Conservation (phyloP, 2,888 invertebrate species). For the Limnephilus marmoratus region DNA sequence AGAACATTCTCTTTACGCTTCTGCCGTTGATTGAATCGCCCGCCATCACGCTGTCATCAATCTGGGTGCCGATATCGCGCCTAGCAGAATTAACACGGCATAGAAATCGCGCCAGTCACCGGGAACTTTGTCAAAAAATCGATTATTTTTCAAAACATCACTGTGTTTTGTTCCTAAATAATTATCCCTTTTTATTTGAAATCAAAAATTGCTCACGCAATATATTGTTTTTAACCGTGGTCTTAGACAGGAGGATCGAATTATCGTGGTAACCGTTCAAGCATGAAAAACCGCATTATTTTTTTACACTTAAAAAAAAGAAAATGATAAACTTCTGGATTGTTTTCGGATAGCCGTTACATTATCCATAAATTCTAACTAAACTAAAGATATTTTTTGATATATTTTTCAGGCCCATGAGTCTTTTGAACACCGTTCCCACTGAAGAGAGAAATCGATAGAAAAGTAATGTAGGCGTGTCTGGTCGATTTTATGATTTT, state of each 20-base stretch:
- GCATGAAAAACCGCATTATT: constrained; percentile 3
- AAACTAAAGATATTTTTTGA: too few relatives aligned
- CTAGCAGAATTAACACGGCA: constrained; percentile 37
- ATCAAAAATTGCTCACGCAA: background rate
- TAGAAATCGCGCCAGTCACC: background rate
- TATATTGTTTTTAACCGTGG: background rate
- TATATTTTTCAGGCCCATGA: too few relatives aligned
- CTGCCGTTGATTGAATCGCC: constrained; percentile 64
- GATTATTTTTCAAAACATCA: too few relatives aligned
- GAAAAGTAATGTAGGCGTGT: too few relatives aligned
- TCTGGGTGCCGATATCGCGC: constrained; percentile 53
- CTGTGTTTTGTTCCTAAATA: background rate
- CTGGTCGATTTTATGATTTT: too few relatives aligned
- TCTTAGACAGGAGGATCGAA: background rate
- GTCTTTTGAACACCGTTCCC: too few relatives aligned
- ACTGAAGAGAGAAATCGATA: too few relatives aligned
- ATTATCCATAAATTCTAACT: too few relatives aligned
- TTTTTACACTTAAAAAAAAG: background rate
- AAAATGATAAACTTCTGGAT: too few relatives aligned
- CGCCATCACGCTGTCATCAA: constrained; percentile 63
- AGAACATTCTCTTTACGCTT: constrained; percentile 55
- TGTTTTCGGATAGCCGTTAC: too few relatives aligned
- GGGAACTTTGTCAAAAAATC: background rate
- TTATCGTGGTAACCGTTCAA: constrained; percentile 35
- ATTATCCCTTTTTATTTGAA: background rate